Evolutionary conservation across 1,140 invertebrate species (phyloP).

Genomic region (Ceratitis capitata): DNA sequence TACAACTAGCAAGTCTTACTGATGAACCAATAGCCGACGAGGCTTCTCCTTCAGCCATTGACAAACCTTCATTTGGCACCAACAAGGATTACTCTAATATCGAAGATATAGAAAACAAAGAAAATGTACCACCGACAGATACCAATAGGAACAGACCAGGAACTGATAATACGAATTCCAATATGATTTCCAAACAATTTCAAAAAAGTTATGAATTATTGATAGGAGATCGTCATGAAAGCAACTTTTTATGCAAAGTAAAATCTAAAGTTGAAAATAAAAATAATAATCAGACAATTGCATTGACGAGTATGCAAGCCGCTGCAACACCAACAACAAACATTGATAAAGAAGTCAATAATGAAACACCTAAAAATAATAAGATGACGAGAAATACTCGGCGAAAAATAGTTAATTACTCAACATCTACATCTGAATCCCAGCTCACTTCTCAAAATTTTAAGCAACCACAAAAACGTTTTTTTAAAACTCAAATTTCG

Average conservation of each 20-base stretch:
- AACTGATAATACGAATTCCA: neutral
- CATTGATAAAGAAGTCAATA: neutral
- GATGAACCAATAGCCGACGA: no score
- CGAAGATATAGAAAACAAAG: neutral
- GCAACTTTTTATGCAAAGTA: no score
- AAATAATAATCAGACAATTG: neutral
- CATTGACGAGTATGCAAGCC: neutral
- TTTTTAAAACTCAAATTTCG: neutral
- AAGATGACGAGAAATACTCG: neutral
- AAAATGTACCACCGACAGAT: neutral
- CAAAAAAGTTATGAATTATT: conserved; percentile 2
- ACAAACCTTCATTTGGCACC: no score
- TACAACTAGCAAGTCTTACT: neutral
- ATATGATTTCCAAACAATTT: neutral
- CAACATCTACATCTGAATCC: neutral
- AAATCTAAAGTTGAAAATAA: neutral
- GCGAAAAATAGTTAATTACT: neutral
- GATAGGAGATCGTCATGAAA: neutral
- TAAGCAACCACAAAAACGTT: neutral
- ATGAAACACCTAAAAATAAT: neutral
- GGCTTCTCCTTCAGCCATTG: no score
- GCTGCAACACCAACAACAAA: neutral
- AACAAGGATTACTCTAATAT: neutral
- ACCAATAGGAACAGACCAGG: no score
- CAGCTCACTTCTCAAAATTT: neutral